phyloP scores from a whole-genome alignment of 1,140 invertebrate species.

The Drosophila arawakana region DNA sequence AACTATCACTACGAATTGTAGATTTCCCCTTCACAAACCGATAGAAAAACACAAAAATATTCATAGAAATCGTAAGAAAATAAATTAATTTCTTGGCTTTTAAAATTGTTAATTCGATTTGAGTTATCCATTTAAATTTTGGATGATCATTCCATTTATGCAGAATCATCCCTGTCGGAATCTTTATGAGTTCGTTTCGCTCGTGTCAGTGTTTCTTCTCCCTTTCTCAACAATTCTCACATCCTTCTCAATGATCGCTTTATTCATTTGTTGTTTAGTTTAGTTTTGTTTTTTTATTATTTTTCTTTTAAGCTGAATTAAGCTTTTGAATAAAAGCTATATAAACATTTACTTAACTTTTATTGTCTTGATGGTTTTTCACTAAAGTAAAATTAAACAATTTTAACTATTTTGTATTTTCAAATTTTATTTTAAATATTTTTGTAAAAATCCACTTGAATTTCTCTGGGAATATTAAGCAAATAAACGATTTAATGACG shows the following conservation, averaged over 20 bases:
- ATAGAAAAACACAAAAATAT: conserved; percentile 24
- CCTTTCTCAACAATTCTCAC: conserved; percentile 39
- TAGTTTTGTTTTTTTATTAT: conserved; percentile 34
- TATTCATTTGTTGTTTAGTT: conserved; percentile 8
- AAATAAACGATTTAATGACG: conserved; percentile 28
- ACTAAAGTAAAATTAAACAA: neutral
- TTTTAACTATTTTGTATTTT: neutral
- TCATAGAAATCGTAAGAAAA: conserved; percentile 46
- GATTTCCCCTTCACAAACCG: neutral
- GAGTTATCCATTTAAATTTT: conserved; percentile 25
- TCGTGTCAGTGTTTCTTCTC: conserved; percentile 60
- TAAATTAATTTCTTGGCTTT: conserved; percentile 42
- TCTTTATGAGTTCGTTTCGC: conserved; percentile 59
- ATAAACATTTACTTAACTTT: conserved; percentile 21
- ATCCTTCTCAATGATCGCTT: conserved; percentile 16
- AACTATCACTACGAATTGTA: neutral
- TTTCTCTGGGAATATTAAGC: conserved; percentile 8
- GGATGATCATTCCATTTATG: conserved; percentile 47
- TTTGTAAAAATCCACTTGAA: neutral
- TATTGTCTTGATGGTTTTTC: neutral
- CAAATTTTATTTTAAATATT: neutral
- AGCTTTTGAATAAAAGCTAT: conserved; percentile 6
- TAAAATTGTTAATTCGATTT: conserved; percentile 43
- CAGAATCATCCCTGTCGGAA: conserved; percentile 67
- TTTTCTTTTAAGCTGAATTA: conserved; percentile 10